A percentile compares a stretch with the other conserved stretches of the same genome.
phyloP scores from a whole-genome alignment of 2,888 invertebrate genomes.

The Pheosia gnoma region DNA sequence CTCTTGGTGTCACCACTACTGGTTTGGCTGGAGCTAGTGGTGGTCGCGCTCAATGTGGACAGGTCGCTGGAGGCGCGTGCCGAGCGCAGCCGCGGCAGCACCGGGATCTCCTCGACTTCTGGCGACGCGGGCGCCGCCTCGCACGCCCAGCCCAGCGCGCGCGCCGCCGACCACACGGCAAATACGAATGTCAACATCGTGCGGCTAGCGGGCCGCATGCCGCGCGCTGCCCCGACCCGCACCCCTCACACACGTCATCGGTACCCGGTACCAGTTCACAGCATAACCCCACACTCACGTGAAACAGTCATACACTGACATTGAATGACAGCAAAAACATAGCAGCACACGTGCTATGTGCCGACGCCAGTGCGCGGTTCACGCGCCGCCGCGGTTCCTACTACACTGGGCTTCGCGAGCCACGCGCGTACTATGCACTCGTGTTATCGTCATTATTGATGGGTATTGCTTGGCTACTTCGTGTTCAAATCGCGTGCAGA shows the following conservation, averaged over 20 bases:
- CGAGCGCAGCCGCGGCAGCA: conserved; percentile 76
- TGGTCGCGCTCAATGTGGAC: conserved; percentile 78
- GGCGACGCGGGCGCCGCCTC: conserved; percentile 60
- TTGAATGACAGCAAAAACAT: conserved; percentile 34
- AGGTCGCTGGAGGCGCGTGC: conserved; percentile 80
- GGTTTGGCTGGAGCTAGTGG: conserved; percentile 79
- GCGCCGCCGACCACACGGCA: conserved; percentile 86
- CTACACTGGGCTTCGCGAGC: conserved; percentile 63
- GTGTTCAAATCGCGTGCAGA: conserved; percentile 43
- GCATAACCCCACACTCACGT: conserved; percentile 40
- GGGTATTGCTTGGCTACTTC: conserved; percentile 54
- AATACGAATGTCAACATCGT: conserved; percentile 86
- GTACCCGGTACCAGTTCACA: conserved; percentile 60
- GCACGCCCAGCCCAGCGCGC: conserved; percentile 81
- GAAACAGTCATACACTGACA: conserved; percentile 44
- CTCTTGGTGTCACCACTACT: conserved; percentile 76
- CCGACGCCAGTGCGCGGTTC: conserved; percentile 55
- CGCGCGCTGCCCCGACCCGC: conserved; percentile 60
- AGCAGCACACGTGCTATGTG: conserved; percentile 37
- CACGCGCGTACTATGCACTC: conserved; percentile 61
- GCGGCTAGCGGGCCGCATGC: conserved; percentile 65
- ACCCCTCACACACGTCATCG: conserved; percentile 62
- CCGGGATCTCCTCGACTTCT: conserved; percentile 71
- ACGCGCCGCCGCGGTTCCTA: conserved; percentile 69
- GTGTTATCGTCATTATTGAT: conserved; percentile 73